Evolutionary conservation across 2,888 invertebrate species (phyloP), one percentile per base, ranked within the genome.

Genomic region (Auanema freiburgensis): DNA sequence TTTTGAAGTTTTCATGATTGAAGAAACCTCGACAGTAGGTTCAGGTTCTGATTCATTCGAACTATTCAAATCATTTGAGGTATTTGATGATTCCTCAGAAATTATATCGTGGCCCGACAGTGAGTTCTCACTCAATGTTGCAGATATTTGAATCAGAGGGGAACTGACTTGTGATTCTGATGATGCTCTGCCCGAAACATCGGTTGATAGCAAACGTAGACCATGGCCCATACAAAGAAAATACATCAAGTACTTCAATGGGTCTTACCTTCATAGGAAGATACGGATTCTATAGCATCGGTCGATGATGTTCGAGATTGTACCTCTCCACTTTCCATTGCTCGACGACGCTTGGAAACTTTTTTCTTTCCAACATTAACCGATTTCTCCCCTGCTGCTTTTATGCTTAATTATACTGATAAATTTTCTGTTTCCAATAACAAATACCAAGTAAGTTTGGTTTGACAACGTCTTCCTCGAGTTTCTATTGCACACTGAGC

Each of bases 371-470:
- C 4, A 46, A 8, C 46, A 18, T 3, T 46, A 18, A 8, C 46
- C 6, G 8, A 8, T 46, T 46, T 6, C 3, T 46, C 21, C 46
- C 21, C 21, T 16, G 21, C 21, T 46, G 16, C 3, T 21, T 18
- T 46, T 18, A 18, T 18, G 8, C 46, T 21, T 5, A 46, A 21
- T 52, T 24, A 18, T 23, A 2, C n/a, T n/a, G n/a, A n/a, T n/a
- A n/a, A n/a, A n/a, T n/a, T n/a, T n/a, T n/a, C n/a, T n/a, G n/a
- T n/a, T n/a, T n/a, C 16, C 33, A 44, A 42, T 23, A 12, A 23
- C 5, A 59, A n/a, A 12, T 57, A 66, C 66, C 73, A 69, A 2
- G 73, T 69, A n/a, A 73, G 46, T 52, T 69, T 71, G 4, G 73
- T 73, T 42, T 73, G 73, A 52, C 66, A 71, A 49, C 66, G 55